These are phyloP conservation scores for Coracopsis vasa DNA, from an alignment of 2,113 vertebrate genomes.

Conservation along the genomic window DNA sequence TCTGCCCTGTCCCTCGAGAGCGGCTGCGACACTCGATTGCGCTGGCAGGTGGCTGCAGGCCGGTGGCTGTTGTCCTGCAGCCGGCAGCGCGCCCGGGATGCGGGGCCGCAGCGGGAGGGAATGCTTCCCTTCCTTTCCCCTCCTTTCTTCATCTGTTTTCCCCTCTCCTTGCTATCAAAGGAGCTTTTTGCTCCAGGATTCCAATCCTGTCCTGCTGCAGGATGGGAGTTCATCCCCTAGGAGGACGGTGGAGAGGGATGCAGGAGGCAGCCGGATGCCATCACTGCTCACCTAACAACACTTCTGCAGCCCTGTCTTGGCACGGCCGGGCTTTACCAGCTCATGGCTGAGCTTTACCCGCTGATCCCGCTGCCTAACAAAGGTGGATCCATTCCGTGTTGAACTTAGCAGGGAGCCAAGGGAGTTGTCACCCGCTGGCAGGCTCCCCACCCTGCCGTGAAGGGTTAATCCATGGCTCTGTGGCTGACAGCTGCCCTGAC, in stretches of 20 bases:
- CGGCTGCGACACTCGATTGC: constrained; percentile 1
- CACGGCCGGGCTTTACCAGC: background rate
- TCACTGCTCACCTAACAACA: background rate
- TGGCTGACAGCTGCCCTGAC: constrained; percentile 35
- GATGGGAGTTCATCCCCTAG: background rate
- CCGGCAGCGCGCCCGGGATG: background rate
- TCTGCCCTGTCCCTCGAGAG: background rate
- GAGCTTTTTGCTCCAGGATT: background rate
- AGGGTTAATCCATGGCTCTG: constrained; percentile 16
- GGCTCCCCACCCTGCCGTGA: background rate
- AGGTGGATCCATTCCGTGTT: constrained; percentile 50
- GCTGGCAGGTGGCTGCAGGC: constrained; percentile 31
- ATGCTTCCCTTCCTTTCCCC: background rate
- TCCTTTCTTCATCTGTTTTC: background rate
- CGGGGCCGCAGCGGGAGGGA: background rate
- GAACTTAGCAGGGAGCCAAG: constrained; percentile 55
- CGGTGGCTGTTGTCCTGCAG: background rate
- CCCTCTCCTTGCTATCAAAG: background rate
- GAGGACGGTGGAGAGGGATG: background rate
- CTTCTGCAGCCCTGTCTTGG: background rate
- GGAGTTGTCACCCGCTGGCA: constrained; percentile 42
- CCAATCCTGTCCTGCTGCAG: background rate
- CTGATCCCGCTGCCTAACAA: constrained; percentile 23
- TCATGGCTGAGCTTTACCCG: constrained; percentile 16
- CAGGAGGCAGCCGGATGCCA: background rate